phyloP scores from a whole-genome alignment of 1,140 invertebrate species.

The Apis cerana region DNA sequence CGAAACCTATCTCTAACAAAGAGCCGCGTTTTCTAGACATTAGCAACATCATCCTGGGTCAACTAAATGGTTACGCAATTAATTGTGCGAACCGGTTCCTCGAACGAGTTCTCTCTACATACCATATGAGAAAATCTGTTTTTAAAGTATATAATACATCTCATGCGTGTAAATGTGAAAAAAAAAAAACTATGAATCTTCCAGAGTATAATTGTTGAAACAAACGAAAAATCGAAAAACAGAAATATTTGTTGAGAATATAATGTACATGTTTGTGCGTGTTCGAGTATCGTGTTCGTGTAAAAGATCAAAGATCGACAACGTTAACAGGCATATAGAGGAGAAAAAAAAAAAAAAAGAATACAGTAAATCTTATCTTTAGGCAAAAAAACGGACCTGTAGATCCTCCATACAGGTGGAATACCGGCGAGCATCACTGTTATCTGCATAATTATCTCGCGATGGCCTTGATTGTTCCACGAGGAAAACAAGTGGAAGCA shows the following conservation, averaged over 20 bases:
- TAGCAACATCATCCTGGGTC: conserved; percentile 21
- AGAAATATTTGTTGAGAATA: neutral
- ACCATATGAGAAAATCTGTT: neutral
- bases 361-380: conserved; percentile 20
- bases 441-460: conserved; percentile 55
- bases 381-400: conserved; percentile 58
- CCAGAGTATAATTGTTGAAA: neutral
- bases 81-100: conserved; percentile 38
- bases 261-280: neutral
- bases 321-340: neutral
- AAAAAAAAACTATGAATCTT: too few relatives aligned
- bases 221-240: neutral
- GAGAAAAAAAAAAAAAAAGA: neutral
- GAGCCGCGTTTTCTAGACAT: neutral
- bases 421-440: conserved; percentile 44
- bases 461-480: conserved; percentile 59
- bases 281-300: neutral
- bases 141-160: neutral
- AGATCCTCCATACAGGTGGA: conserved; percentile 45
- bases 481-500: conserved; percentile 46
- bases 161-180: neutral
- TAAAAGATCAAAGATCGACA: conserved; percentile 27
- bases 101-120: conserved; percentile 16
- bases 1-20: neutral
- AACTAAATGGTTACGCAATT: conserved; percentile 43